Conservation (phyloP, 2,888 invertebrate genomes). For the Balanococcus diminutus region DNA sequence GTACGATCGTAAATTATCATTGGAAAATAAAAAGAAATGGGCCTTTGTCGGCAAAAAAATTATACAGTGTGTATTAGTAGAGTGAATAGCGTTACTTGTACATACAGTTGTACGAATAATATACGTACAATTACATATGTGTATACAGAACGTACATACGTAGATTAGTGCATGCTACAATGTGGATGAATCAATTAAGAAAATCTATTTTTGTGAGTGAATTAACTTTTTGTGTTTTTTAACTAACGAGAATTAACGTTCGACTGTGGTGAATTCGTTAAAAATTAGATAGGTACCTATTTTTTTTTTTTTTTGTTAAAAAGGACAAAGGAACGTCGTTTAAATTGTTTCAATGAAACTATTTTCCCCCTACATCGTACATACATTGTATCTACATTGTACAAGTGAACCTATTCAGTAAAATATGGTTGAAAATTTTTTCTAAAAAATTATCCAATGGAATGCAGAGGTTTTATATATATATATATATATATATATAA, state of each 20-base stretch:
- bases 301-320: background rate
- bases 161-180: background rate
- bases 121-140: too few relatives aligned
- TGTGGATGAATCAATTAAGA: background rate
- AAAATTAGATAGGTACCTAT: background rate
- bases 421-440: too few relatives aligned
- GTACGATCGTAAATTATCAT: background rate
- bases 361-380: too few relatives aligned
- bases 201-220: background rate
- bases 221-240: slow-evolving; percentile 13
- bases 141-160: background rate
- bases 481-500: too few relatives aligned
- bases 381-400: too few relatives aligned
- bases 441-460: too few relatives aligned
- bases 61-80: background rate
- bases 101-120: too few relatives aligned
- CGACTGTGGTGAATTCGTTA: background rate
- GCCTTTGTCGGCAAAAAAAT: background rate
- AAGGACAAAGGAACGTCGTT: background rate
- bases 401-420: too few relatives aligned
- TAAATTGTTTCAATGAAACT: too few relatives aligned
- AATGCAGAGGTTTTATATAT: too few relatives aligned
- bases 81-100: background rate
- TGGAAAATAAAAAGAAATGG: background rate
- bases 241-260: background rate